Evolutionary conservation across 2,797 vertebrate species (phyloP).

Genomic region (Psittacula derbiana): DNA sequence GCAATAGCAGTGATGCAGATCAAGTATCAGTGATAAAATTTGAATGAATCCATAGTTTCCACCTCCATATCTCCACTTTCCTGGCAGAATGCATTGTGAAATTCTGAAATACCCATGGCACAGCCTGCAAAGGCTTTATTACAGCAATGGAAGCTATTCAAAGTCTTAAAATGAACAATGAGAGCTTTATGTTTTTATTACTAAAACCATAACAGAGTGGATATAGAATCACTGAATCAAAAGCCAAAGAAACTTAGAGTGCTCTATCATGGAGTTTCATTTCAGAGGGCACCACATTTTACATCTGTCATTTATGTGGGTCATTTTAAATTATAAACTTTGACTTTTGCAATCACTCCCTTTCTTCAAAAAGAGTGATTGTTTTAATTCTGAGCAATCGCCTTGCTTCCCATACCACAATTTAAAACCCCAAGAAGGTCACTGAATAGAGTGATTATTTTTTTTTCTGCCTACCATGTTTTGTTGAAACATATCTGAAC

Average conservation of each 20-base stretch:
- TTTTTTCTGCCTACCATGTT: not conserved
- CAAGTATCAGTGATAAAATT: not conserved
- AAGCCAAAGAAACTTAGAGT: not conserved
- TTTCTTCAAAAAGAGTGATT: slow-evolving; percentile 39
- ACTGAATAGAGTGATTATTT: not conserved
- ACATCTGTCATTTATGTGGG: not conserved
- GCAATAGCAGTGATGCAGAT: not conserved
- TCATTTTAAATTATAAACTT: slow-evolving; percentile 1
- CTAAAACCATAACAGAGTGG: not conserved
- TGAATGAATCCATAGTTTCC: not conserved
- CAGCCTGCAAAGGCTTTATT: not conserved
- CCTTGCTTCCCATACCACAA: not conserved
- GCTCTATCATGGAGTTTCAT: not conserved
- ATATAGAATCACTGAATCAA: slow-evolving; percentile 43
- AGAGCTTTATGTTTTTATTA: slow-evolving; percentile 25
- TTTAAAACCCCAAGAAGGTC: not conserved
- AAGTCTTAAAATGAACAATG: not conserved
- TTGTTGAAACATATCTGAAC: not conserved
- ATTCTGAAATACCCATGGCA: not conserved
- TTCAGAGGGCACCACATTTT: not conserved
- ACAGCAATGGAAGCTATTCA: not conserved
- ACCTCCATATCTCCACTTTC: not conserved
- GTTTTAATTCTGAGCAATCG: slow-evolving; percentile 32
- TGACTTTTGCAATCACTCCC: slow-evolving; percentile 14
- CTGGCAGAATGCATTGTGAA: not conserved